Conservation (phyloP, 2,113 vertebrate species). For the Heterotis niloticus region DNA sequence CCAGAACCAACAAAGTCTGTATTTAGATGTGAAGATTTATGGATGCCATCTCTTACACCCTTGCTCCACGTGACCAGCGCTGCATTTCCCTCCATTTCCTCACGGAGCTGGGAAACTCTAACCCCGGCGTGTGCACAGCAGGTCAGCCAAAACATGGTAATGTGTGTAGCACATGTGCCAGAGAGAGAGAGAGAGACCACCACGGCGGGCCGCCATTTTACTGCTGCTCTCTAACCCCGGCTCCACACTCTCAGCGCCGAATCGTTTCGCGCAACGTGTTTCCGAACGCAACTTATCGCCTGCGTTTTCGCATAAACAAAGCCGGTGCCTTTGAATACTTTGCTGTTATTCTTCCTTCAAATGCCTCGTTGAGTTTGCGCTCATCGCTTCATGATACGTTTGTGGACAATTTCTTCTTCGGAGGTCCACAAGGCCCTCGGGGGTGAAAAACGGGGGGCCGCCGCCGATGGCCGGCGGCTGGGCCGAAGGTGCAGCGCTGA, state of each 20-base stretch:
- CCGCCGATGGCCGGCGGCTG: constrained; percentile 13
- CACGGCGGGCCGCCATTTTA: constrained; percentile 47
- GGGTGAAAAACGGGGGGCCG: neutral
- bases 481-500: constrained; percentile 5
- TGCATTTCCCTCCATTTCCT: constrained; percentile 78
- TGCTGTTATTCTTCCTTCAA: no score
- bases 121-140: constrained; percentile 67
- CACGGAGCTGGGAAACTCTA: constrained; percentile 76
- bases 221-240: neutral
- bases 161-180: constrained; percentile 87
- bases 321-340: no score
- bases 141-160: constrained; percentile 81
- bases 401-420: neutral
- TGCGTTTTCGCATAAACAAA: no score
- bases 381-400: no score
- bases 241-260: no score
- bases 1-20: constrained; percentile 65
- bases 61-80: constrained; percentile 67
- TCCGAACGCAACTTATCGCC: no score
- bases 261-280: no score
- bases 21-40: constrained; percentile 73
- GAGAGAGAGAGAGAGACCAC: constrained; percentile 70
- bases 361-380: no score
- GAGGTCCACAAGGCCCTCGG: neutral
- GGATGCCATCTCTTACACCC: constrained; percentile 60